Conservation (phyloP, 2,797 vertebrate species). For the Nothura maculosa region DNA sequence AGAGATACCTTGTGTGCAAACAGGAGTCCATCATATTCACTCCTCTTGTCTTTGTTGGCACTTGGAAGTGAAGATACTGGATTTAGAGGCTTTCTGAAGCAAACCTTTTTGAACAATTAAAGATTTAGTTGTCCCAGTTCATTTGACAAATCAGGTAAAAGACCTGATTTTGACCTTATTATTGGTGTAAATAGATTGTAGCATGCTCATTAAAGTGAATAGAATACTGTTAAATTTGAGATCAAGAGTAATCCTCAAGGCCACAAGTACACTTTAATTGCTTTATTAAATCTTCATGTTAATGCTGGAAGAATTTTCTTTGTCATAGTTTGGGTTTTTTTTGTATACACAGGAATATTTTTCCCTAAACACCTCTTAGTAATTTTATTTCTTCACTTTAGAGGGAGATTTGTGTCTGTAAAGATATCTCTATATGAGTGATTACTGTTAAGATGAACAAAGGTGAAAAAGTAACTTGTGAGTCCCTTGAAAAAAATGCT, state of each 20-base stretch:
- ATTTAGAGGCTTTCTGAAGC: not conserved
- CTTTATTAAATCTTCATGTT: not conserved
- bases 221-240: not conserved
- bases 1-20: not conserved
- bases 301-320: not conserved
- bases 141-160: not conserved
- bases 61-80: not conserved
- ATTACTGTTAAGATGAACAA: not conserved
- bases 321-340: not conserved
- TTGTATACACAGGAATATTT: not conserved
- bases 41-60: not conserved
- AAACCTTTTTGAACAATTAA: not conserved
- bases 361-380: not conserved
- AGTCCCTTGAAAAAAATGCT: conserved; percentile 31
- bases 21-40: not conserved
- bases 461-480: conserved; percentile 7
- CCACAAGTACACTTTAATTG: not conserved
- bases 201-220: not conserved
- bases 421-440: not conserved
- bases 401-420: not conserved
- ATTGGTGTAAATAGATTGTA: not conserved
- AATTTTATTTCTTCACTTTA: not conserved
- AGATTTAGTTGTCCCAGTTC: not conserved
- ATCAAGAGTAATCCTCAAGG: not conserved
- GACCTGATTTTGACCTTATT: not conserved